Evolutionary conservation across 2,888 invertebrate genomes (phyloP).

Genomic region (Horisme vitalbata): DNA sequence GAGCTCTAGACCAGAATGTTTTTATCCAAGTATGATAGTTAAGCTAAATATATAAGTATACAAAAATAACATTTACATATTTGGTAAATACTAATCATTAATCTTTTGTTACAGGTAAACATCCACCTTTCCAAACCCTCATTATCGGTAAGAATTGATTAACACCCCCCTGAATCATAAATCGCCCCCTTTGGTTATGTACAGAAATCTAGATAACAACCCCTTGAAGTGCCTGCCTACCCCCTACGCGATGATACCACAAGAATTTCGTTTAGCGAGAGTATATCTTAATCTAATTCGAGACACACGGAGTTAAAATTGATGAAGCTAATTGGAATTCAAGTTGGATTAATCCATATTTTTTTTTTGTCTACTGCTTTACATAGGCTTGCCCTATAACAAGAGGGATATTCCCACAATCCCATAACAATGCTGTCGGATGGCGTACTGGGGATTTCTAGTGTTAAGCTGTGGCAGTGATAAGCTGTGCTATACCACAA

Average conservation of each 20-base stretch:
- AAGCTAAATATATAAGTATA: too few species aligned
- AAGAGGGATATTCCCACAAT: too few species aligned
- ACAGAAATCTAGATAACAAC: slow-evolving; percentile 21
- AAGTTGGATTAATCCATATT: too few species aligned
- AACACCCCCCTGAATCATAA: slow-evolving; percentile 8
- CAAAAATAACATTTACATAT: background rate
- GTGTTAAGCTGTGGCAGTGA: too few species aligned
- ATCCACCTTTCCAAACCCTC: background rate
- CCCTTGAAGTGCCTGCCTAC: slow-evolving; percentile 13
- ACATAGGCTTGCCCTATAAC: too few species aligned
- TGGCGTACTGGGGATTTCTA: too few species aligned
- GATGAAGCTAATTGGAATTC: background rate
- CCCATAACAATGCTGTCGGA: too few species aligned
- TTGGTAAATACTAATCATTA: background rate
- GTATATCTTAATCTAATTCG: slow-evolving; percentile 59
- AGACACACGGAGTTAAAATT: slow-evolving; percentile 41
- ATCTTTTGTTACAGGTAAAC: slow-evolving; percentile 28
- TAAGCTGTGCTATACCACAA: too few species aligned
- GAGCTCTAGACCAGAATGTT: too few species aligned
- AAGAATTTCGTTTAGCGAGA: slow-evolving; percentile 47
- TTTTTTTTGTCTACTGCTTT: too few species aligned
- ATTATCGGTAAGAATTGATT: slow-evolving; percentile 17
- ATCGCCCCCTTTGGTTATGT: background rate
- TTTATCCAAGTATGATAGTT: too few species aligned
- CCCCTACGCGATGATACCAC: slow-evolving; percentile 48